A percentile compares a stretch with the other conserved stretches of the same genome.
These are phyloP conservation scores for Magallana gigas DNA, from an alignment of 1,140 invertebrate genomes.

Conservation along the genomic window DNA sequence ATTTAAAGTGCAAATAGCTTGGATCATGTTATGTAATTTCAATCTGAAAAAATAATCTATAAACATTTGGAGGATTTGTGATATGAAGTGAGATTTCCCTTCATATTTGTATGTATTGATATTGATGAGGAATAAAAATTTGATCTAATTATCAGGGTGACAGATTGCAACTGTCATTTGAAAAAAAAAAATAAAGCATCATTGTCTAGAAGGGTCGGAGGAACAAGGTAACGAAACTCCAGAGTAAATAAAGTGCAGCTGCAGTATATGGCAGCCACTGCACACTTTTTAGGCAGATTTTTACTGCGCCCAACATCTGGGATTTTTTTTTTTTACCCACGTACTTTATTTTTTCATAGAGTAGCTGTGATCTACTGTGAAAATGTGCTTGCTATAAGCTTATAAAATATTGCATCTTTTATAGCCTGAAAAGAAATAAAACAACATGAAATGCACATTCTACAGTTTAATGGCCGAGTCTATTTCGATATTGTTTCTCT, in stretches of 20 bases:
- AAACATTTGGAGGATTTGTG: no score
- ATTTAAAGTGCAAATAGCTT: no score
- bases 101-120: no score
- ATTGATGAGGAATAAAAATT: no score
- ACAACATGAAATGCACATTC: not conserved
- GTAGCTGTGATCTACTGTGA: not conserved
- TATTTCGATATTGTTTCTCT: not conserved
- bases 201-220: not conserved
- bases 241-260: constrained; percentile 19
- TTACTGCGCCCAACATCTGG: no score
- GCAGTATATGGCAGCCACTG: not conserved
- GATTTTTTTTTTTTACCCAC: no score
- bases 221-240: not conserved
- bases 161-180: no score
- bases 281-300: not conserved
- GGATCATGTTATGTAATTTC: no score
- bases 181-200: not conserved
- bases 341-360: not conserved
- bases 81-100: no score
- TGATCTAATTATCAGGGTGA: no score
- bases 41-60: no score
- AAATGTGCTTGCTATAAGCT: not conserved
- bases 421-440: not conserved
- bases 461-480: not conserved
- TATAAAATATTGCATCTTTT: constrained; percentile 5